Evolutionary conservation across 2,888 invertebrate genomes (phyloP).

Genomic region (Calliphora vomitoria): DNA sequence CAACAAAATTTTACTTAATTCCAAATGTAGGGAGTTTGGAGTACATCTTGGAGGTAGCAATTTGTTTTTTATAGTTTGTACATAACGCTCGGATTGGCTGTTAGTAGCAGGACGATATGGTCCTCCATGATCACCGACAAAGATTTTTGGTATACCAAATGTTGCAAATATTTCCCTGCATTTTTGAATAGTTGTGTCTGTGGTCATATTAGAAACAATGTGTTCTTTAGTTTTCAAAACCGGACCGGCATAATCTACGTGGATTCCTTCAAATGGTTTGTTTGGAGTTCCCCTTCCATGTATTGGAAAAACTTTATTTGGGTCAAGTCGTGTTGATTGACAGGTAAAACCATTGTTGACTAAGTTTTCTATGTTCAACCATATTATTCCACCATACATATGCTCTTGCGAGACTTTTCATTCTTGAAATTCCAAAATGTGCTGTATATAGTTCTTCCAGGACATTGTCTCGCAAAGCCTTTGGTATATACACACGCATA

Average conservation of each 20-base stretch:
- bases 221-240: slow-evolving; percentile 73
- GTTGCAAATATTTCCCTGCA: slow-evolving; percentile 70
- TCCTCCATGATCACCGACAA: slow-evolving; percentile 65
- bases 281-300: slow-evolving; percentile 56
- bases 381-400: slow-evolving; percentile 74
- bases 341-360: slow-evolving; percentile 67
- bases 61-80: too few species aligned
- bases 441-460: slow-evolving; percentile 68
- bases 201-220: slow-evolving; percentile 70
- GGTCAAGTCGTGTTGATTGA: slow-evolving; percentile 56
- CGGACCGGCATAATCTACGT: slow-evolving; percentile 73
- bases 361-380: slow-evolving; percentile 63
- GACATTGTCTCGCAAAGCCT: slow-evolving; percentile 50
- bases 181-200: slow-evolving; percentile 67
- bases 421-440: slow-evolving; percentile 67
- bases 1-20: slow-evolving; percentile 38
- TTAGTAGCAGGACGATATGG: slow-evolving; percentile 59
- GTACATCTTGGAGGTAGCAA: slow-evolving; percentile 3
- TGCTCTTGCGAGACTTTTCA: too few species aligned
- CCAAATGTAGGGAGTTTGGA: not conserved
- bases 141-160: slow-evolving; percentile 62
- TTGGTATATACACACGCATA: slow-evolving; percentile 70
- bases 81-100: slow-evolving; percentile 16
- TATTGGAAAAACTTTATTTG: slow-evolving; percentile 40
- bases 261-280: slow-evolving; percentile 74